Evolutionary conservation across 2,888 invertebrate genomes (phyloP), one percentile per base, ranked within the genome.

Genomic region (Aporophyla nigra): DNA sequence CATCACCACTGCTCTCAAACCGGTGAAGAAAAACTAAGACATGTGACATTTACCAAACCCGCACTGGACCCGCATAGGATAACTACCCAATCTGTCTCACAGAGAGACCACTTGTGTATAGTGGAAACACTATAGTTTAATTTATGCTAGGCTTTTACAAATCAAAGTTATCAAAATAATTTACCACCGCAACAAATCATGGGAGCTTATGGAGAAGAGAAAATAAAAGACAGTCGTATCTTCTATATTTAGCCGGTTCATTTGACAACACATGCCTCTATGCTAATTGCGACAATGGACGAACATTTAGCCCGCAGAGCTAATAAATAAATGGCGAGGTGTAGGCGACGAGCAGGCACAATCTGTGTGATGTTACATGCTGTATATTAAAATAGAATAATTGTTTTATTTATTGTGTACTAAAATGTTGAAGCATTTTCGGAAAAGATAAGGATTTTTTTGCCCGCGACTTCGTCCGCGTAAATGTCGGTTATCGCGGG

Each of bases 251-350:
- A 61, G 24, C 16, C 9, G 78, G 21, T 67, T 53, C 71, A 12
- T 68, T 62, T 68, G 65, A 79, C 74, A 78, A 77, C 74, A 83
- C 73, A 53, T n/a, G 78, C 79, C 62, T 51, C 74, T 74, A 77
- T 83, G 84, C 88, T 91, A 92, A 92, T 92, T 91, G 89, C 89
- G 84, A 87, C 86, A 84, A 85, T 84, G 76, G 81, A 88, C 79
- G 81, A 83, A 80, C 76, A 89, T 90, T 80, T 79, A 83, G 83
- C 74, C 81, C 68, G 84, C 75, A 86, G 85, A 82, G 80, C 76
- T 87, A 85, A 86, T 91, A 91, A 90, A 91, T 88, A 75, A 87
- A 84, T 78, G 21, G 7, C 76, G 59, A 10, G 62, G 90, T 90
- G 91, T 89, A 87, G 91, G 92, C 88, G 89, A 65, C 61, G 86